A percentile compares a stretch with the other conserved stretches of the same genome.
Evolutionary conservation across 2,797 vertebrate species (phyloP).

Genomic region (Artibeus jamaicensis): DNA sequence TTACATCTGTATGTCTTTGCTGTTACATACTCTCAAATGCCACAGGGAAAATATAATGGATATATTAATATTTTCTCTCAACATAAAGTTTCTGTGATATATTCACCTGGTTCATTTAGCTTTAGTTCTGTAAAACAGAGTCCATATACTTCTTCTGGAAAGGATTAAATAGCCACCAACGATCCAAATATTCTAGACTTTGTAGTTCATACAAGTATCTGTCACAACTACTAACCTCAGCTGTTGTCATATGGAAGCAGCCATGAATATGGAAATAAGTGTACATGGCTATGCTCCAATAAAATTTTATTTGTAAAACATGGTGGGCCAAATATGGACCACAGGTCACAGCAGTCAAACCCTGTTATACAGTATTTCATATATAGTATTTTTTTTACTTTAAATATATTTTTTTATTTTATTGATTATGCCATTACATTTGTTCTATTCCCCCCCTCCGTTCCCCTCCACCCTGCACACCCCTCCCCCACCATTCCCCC

Average conservation of each 20-base stretch:
- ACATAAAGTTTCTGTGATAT: background rate
- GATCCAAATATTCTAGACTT: background rate
- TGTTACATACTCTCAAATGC: background rate
- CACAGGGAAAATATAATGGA: background rate
- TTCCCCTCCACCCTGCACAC: too few relatives aligned
- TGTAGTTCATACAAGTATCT: background rate
- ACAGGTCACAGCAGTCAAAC: background rate
- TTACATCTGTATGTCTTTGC: background rate
- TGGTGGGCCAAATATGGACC: background rate
- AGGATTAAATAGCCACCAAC: background rate
- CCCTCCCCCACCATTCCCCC: too few relatives aligned
- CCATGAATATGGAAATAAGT: background rate
- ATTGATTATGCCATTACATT: too few relatives aligned
- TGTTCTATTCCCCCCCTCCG: too few relatives aligned
- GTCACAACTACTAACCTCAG: background rate
- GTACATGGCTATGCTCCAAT: background rate
- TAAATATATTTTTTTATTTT: too few relatives aligned
- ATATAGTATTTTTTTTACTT: background rate
- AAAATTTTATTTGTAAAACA: background rate
- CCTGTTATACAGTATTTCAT: background rate
- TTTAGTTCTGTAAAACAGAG: background rate
- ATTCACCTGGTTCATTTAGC: background rate
- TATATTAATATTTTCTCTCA: background rate
- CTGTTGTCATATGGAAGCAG: background rate
- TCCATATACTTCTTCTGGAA: background rate